A percentile compares a stretch with the other conserved stretches of the same genome.
phyloP scores from a whole-genome alignment of 2,888 invertebrate species.

The Cloeon dipterum region DNA sequence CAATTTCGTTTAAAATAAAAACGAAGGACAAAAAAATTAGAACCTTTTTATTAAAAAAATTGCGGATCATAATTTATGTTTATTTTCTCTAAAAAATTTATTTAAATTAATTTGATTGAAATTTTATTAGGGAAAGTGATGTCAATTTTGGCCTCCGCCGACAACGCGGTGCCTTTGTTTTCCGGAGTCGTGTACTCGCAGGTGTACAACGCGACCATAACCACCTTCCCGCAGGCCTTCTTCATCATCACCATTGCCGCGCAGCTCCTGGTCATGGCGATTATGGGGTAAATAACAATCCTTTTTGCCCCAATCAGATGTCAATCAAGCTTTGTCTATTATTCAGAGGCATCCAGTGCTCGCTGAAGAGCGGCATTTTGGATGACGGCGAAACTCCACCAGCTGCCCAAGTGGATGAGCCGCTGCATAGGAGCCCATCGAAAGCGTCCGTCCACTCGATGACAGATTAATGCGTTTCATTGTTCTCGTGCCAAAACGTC shows the following conservation, averaged over 20 bases:
- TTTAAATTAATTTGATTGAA: neutral
- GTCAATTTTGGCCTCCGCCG: constrained; percentile 53
- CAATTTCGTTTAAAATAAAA: no score
- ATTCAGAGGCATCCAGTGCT: no score
- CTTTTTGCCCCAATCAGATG: no score
- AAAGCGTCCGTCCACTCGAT: no score
- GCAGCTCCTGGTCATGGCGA: constrained; percentile 37
- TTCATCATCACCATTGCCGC: constrained; percentile 49
- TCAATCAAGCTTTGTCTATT: no score
- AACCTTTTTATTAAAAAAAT: no score
- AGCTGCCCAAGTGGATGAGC: no score
- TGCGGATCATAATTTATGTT: neutral
- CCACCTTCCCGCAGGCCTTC: constrained; percentile 30
- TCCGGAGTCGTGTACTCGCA: constrained; percentile 50
- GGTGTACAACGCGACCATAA: constrained; percentile 41
- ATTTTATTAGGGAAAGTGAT: constrained; percentile 46
- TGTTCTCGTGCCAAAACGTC: no score
- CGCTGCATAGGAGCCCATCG: no score
- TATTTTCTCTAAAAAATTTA: neutral
- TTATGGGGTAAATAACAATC: constrained; percentile 45
- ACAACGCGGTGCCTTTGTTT: constrained; percentile 53
- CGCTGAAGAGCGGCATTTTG: no score
- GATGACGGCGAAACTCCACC: neutral
- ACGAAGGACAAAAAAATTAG: no score
- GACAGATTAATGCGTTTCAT: no score